Evolutionary conservation across 2,113 vertebrate genomes (phyloP).

Genomic region (Opisthocomus hoazin): DNA sequence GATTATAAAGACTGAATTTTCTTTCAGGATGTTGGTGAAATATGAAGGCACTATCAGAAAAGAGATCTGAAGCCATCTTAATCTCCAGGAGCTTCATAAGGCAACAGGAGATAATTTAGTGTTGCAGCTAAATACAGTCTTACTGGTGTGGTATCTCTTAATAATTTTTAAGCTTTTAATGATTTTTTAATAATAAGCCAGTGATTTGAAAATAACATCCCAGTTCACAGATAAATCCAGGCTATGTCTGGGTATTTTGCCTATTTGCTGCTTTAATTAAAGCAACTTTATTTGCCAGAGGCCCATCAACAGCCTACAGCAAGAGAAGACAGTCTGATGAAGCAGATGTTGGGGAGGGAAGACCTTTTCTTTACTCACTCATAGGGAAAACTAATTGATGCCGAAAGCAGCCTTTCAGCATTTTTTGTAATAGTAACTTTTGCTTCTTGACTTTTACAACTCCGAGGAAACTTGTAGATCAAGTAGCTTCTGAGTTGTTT

Average conservation of each 20-base stretch:
- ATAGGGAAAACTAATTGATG: slow-evolving; percentile 4
- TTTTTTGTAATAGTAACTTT: background rate
- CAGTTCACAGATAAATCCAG: background rate
- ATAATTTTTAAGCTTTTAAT: slow-evolving; percentile 41
- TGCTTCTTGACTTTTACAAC: background rate
- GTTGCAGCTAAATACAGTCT: background rate
- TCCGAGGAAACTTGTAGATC: background rate
- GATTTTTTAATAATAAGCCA: slow-evolving; percentile 45
- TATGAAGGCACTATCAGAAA: slow-evolving; percentile 18
- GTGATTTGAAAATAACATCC: background rate
- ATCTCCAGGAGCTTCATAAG: background rate
- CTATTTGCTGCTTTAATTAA: slow-evolving; percentile 15
- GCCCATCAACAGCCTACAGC: background rate
- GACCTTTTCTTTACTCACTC: slow-evolving; percentile 15
- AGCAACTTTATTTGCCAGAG: background rate
- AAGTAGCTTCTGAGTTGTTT: background rate
- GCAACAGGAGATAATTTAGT: slow-evolving; percentile 20
- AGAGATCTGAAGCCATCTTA: slow-evolving; percentile 14
- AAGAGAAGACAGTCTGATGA: background rate
- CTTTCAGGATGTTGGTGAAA: slow-evolving; percentile 14
- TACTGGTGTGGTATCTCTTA: slow-evolving; percentile 18
- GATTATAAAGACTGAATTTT: slow-evolving; percentile 15
- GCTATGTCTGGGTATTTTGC: background rate
- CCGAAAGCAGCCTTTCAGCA: background rate
- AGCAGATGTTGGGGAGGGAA: slow-evolving; percentile 14